Base-by-base conservation (phyloP, 2,797 vertebrate genomes). In the Clarias laeviceps region DNA sequence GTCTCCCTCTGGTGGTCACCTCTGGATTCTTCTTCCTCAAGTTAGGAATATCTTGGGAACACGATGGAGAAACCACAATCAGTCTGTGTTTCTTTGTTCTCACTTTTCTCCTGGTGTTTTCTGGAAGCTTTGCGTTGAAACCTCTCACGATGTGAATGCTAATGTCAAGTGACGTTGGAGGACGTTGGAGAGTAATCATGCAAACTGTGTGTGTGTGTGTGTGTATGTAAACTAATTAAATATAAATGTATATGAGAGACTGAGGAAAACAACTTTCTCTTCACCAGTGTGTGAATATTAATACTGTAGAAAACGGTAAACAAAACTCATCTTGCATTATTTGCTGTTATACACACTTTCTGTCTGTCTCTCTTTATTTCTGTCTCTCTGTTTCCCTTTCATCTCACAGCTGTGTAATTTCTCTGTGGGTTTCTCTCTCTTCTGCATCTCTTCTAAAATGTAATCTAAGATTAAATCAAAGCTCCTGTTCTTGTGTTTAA, bases 51-150 rank as follows among this genome's bases (percentile, higher is more conserved):
- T 68, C 15, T 14, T 64, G 62, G 24, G 27, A 12, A 64, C 5
- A 64, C 5, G 11, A 14, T 15, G n/a, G 15, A 68, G 18, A 29
- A 18, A 68, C 15, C 66, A 34, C 29, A 34, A 20, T 2, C 17
- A 20, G 29, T 29, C 69, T 45, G 34, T 27, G 79, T 32, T 54
- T 76, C n/a, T 65, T 18, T 62, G 45, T 50, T 88, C 77, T 81
- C 57, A 40, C 72, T 68, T 27, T 80, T 56, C 20, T 65, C 70
- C 62, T 86, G 65, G 29, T 34, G 34, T 40, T 40, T 24, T 12
- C 34, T 70, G 32, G 20, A 40, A 11, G 68, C 22, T 68, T 32
- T 66, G n/a, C n/a, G 14, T 29, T 69, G 32, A 3, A 34, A 50
- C 82, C 11, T 62, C 32, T 45, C 8, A 57, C 24, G 11, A 56